These are phyloP conservation scores for Zaprionus taronus DNA, from an alignment of 1,140 invertebrate genomes.

Conservation along the genomic window DNA sequence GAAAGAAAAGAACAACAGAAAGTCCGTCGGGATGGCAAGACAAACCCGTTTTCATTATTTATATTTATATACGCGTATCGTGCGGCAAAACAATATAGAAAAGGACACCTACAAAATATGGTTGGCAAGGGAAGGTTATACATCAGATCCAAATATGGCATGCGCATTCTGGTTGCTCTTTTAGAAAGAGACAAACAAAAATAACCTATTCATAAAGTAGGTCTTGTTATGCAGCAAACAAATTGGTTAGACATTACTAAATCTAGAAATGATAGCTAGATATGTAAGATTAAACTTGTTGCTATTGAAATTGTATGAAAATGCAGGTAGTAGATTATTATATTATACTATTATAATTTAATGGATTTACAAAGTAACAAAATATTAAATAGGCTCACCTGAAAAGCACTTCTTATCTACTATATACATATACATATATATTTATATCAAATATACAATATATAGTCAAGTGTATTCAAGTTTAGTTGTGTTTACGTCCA, in stretches of 20 bases:
- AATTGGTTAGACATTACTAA: neutral
- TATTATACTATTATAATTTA: too few relatives aligned
- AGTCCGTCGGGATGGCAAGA: conserved; percentile 33
- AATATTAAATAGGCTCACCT: too few relatives aligned
- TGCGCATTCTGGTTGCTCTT: neutral
- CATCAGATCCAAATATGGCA: neutral
- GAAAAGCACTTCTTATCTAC: too few relatives aligned
- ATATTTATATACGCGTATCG: conserved; percentile 32
- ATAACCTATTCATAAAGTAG: too few relatives aligned
- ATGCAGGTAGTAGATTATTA: too few relatives aligned
- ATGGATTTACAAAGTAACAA: too few relatives aligned
- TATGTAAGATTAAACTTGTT: neutral
- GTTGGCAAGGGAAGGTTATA: neutral
- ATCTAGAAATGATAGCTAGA: neutral
- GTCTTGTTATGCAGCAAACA: neutral
- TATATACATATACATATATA: too few relatives aligned
- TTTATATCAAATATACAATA: too few relatives aligned
- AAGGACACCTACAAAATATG: neutral
- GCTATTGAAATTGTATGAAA: neutral
- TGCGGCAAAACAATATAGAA: conserved; percentile 34
- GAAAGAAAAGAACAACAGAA: conserved; percentile 34
- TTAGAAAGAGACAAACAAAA: neutral
- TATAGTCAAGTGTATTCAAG: neutral
- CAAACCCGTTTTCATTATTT: conserved; percentile 76
- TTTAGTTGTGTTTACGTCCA: neutral